These are phyloP conservation scores for Zaprionus ghesquierei DNA, from an alignment of 1,140 invertebrate genomes.

Conservation along the genomic window DNA sequence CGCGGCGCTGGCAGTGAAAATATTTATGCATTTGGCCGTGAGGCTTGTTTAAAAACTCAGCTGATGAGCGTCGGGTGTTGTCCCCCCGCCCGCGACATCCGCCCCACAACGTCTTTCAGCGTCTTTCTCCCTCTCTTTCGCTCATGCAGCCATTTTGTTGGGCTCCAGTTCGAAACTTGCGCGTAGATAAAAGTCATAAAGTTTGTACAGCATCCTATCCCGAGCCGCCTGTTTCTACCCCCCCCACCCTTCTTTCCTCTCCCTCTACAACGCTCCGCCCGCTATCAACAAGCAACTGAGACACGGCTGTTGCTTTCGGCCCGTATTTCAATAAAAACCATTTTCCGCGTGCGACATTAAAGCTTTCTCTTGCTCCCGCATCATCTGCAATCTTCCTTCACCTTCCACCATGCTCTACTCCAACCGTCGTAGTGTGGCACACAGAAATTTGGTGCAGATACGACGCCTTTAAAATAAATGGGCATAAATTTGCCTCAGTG, in stretches of 20 bases:
- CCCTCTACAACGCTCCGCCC: background rate
- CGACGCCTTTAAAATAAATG: slow-evolving; percentile 36
- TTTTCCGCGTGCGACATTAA: slow-evolving; percentile 36
- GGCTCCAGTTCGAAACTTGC: slow-evolving; percentile 49
- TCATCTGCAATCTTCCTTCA: background rate
- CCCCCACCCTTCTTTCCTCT: background rate
- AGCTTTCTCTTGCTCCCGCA: background rate
- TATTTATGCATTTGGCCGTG: slow-evolving; percentile 75
- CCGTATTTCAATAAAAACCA: slow-evolving; percentile 41
- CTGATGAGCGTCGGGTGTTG: slow-evolving; percentile 38
- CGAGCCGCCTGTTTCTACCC: background rate
- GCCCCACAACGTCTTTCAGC: background rate
- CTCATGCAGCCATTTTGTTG: slow-evolving; percentile 1
- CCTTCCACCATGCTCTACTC: background rate
- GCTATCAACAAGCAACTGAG: slow-evolving; percentile 28
- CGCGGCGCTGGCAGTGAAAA: slow-evolving; percentile 43
- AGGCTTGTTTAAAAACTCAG: slow-evolving; percentile 62
- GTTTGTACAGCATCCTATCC: slow-evolving; percentile 37
- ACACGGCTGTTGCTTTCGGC: slow-evolving; percentile 37
- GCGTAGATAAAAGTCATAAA: slow-evolving; percentile 74
- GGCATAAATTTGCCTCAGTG: slow-evolving; percentile 49
- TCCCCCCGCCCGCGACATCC: too few relatives aligned
- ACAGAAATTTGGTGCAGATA: slow-evolving; percentile 8
- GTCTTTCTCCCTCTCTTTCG: background rate
- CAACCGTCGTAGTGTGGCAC: background rate